Percentiles rank a stretch among this genome's conserved stretches.
These are phyloP conservation scores for Pimpla rufipes DNA, from an alignment of 2,888 invertebrate species.

Conservation along the genomic window DNA sequence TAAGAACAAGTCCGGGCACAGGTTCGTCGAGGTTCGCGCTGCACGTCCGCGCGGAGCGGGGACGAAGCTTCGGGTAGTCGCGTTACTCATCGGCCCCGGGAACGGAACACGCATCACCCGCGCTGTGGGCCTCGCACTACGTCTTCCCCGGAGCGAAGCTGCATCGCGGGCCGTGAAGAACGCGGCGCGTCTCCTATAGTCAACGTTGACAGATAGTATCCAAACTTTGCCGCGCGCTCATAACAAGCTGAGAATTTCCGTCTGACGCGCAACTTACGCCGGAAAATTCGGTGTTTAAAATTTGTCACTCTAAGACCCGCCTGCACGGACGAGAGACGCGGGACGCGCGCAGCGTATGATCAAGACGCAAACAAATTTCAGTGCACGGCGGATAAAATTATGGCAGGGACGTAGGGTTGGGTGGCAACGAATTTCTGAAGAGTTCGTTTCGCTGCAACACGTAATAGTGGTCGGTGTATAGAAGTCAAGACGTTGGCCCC, in stretches of 20 bases:
- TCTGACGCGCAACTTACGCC: conserved; percentile 13
- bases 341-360: neutral
- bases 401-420: too few relatives aligned
- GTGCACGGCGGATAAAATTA: neutral
- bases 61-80: conserved; percentile 14
- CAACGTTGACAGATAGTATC: conserved; percentile 36
- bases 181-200: conserved; percentile 13
- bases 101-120: conserved; percentile 16
- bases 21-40: conserved; percentile 21
- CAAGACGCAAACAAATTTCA: neutral
- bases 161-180: neutral
- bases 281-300: conserved; percentile 45
- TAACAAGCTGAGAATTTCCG: conserved; percentile 18
- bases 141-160: too few relatives aligned
- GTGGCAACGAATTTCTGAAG: too few relatives aligned
- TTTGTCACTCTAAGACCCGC: conserved; percentile 33
- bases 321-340: conserved; percentile 22
- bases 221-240: conserved; percentile 36
- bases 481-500: too few relatives aligned
- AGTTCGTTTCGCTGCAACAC: too few relatives aligned
- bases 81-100: conserved; percentile 29
- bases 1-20: conserved; percentile 56
- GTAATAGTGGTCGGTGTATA: too few relatives aligned
- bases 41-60: conserved; percentile 6
- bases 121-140: neutral